A percentile compares a stretch with the other conserved stretches of the same genome.
These are phyloP conservation scores for Holotrichia oblita DNA, from an alignment of 1,140 invertebrate genomes.

Conservation along the genomic window DNA sequence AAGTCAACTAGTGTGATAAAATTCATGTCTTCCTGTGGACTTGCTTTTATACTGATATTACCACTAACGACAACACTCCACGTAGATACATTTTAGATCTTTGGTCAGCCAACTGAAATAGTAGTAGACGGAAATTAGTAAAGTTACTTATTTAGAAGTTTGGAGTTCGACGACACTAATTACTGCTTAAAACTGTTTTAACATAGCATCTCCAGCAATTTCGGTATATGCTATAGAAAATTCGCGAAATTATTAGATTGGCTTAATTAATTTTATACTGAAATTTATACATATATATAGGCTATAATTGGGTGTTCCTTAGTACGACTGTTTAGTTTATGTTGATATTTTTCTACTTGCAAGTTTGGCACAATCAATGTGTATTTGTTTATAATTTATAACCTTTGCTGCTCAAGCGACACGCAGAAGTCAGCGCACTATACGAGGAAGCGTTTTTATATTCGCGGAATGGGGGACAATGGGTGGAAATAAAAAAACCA, in stretches of 20 bases:
- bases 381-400: too few species aligned
- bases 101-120: background rate
- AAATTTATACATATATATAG: too few species aligned
- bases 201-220: background rate
- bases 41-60: background rate
- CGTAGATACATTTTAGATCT: background rate
- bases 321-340: too few species aligned
- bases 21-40: constrained; percentile 16
- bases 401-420: too few species aligned
- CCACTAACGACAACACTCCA: background rate
- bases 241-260: background rate
- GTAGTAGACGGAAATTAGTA: background rate
- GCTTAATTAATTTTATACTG: background rate
- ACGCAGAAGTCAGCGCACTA: too few species aligned
- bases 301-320: too few species aligned
- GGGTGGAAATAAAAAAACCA: too few species aligned
- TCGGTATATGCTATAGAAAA: background rate
- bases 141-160: constrained; percentile 17
- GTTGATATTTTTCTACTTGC: too few species aligned
- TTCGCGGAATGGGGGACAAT: too few species aligned
- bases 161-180: background rate
- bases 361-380: too few species aligned
- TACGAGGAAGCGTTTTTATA: too few species aligned
- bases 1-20: constrained; percentile 20
- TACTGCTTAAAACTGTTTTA: background rate